Evolutionary conservation across 2,888 invertebrate genomes (phyloP).

Genomic region (Micropterix aruncella): DNA sequence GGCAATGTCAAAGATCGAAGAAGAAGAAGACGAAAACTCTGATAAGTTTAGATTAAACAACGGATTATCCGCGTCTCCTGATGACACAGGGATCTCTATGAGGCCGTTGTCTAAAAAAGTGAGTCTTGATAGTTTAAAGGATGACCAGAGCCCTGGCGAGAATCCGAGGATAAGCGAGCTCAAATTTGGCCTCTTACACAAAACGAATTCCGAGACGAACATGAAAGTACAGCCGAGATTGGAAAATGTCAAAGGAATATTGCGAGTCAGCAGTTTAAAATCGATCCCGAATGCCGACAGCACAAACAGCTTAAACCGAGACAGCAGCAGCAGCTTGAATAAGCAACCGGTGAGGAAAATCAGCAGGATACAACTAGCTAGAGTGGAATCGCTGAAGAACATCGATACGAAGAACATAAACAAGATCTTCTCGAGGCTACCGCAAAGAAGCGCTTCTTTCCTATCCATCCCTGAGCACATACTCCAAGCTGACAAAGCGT

Average conservation of each 20-base stretch:
- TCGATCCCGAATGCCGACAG: slow-evolving; percentile 25
- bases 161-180: background rate
- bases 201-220: background rate
- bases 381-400: slow-evolving; percentile 33
- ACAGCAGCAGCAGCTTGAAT: slow-evolving; percentile 22
- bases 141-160: background rate
- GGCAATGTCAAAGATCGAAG: slow-evolving; percentile 35
- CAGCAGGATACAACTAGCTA: slow-evolving; percentile 17
- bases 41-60: no score
- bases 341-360: slow-evolving; percentile 18
- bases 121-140: slow-evolving; percentile 6
- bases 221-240: slow-evolving; percentile 23
- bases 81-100: background rate
- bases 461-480: slow-evolving; percentile 32
- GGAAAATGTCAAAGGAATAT: slow-evolving; percentile 31
- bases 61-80: background rate
- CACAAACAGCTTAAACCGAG: slow-evolving; percentile 24
- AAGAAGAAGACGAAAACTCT: slow-evolving; percentile 22
- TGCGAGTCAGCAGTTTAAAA: slow-evolving; percentile 19
- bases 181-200: background rate
- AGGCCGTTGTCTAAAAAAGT: background rate
- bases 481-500: slow-evolving; percentile 26
- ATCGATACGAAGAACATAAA: slow-evolving; percentile 30
- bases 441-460: slow-evolving; percentile 35
- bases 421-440: slow-evolving; percentile 28